A percentile compares a stretch with the other conserved stretches of the same genome.
Evolutionary conservation across 2,888 invertebrate genomes (phyloP).

Genomic region (Calephelis perditalis): DNA sequence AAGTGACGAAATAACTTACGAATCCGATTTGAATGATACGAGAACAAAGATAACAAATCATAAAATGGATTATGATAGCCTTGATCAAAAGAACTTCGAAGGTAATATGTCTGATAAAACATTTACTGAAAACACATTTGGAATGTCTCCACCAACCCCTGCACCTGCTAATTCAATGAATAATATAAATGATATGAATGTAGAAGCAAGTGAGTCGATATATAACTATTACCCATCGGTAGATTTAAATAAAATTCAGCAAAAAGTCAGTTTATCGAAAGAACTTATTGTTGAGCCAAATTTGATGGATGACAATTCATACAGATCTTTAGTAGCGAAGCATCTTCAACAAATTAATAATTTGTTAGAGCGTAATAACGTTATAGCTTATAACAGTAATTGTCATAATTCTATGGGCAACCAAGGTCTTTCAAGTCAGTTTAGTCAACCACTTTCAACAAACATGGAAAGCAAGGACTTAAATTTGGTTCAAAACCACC

Average conservation of each 20-base stretch:
- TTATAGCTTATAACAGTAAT: neutral
- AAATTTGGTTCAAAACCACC: neutral
- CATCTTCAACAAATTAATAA: constrained; percentile 7
- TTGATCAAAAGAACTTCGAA: neutral
- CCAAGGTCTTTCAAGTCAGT: neutral
- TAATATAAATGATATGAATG: neutral
- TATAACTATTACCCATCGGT: neutral
- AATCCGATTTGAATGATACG: too few relatives aligned
- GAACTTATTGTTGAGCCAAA: neutral
- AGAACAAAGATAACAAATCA: too few relatives aligned
- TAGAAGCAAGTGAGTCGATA: neutral
- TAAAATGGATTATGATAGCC: too few relatives aligned
- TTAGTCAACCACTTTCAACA: neutral
- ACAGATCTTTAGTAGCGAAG: neutral
- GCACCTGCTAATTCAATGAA: neutral
- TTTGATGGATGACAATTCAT: constrained; percentile 12
- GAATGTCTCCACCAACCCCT: neutral
- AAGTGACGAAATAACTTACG: too few relatives aligned
- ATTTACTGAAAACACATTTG: neutral
- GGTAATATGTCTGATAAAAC: neutral
- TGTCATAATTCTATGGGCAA: neutral
- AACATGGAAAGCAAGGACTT: neutral
- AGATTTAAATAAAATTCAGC: neutral
- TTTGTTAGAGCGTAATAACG: neutral
- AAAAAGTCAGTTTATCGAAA: constrained; percentile 9